Base-by-base conservation (phyloP, 2,113 vertebrate genomes). In the Barnardius zonarius region DNA sequence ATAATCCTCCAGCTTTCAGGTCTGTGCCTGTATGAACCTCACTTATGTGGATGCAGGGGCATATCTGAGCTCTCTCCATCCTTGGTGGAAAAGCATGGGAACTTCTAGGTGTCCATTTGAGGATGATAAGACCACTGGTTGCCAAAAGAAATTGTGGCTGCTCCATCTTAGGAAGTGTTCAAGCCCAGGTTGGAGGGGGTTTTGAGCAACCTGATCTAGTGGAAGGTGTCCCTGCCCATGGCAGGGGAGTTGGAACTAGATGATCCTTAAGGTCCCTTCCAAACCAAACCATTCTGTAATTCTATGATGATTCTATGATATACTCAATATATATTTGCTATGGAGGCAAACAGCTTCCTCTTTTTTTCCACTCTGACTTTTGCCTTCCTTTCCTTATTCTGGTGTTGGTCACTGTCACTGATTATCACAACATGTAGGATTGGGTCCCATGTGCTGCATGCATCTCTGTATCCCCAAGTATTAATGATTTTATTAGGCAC, bases 401-500 rank as follows among this genome's bases (percentile, higher is more conserved):
- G 23, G 6, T 49, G 5, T 54, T 78, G 24, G 8, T 78, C 24
- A 13, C n/a, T 49, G 7, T 72, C 30, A 39, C 25, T 43, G 13
- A 48, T 70, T 67, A 43, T 41, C 30, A 46, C 33, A 67, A 64
- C 3, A 7, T 8, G 11, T 46, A 49, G 5, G 6, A 39, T 37
- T 68, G 0, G 0, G 3, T 83, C 20, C 10, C 6, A 12, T 18
- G 30, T 69, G 8, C 35, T 83, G 16, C 39, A 16, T 3, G 0
- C 81, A 24, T 48, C 13, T 72, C 39, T 85, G 6, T 62, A 33
- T 75, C n/a, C 69, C 17, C 25, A 35, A 9, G 4, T 77, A 12
- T 74, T 89, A 77, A 61, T 68, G 35, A 10, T 52, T 10, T 13
- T 66, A 33, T 62, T 46, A 59, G 19, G 11, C 7, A 31, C n/a